These are phyloP conservation scores for Podarcis muralis DNA, from an alignment of 2,113 vertebrate species.

Conservation along the genomic window DNA sequence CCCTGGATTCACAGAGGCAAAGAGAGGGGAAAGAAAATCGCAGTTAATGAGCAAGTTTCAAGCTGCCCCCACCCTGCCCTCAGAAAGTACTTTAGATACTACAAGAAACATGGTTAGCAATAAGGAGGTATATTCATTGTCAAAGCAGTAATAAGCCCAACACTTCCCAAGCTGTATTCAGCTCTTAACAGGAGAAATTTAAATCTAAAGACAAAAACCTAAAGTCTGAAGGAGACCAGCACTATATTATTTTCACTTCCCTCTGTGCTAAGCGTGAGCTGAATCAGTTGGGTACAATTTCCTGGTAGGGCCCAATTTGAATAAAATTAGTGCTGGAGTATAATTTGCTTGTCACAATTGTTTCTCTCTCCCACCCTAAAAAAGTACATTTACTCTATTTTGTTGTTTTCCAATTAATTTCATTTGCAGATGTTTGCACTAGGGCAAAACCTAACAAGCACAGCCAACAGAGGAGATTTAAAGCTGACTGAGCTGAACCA, in stretches of 20 bases:
- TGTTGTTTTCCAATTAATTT: not conserved
- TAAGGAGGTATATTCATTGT: not conserved
- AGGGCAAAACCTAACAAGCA: not conserved
- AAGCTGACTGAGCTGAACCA: not conserved
- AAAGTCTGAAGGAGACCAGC: not conserved
- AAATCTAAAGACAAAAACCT: not conserved
- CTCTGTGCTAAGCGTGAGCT: not conserved
- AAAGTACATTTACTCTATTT: not conserved
- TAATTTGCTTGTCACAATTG: not conserved
- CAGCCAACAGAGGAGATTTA: not conserved
- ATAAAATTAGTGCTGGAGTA: not conserved
- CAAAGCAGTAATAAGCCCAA: not conserved
- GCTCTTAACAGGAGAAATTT: not conserved
- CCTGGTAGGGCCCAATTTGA: not conserved
- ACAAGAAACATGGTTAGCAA: not conserved
- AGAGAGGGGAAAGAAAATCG: not conserved
- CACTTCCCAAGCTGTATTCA: not conserved
- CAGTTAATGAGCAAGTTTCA: not conserved
- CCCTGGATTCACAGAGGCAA: not conserved
- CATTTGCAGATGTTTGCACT: fast-evolving
- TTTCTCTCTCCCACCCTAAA: not conserved
- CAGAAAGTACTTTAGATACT: too few relatives aligned
- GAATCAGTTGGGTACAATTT: too few relatives aligned
- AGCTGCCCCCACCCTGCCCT: not conserved
- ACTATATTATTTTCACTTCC: not conserved